phyloP scores from a whole-genome alignment of 2,797 vertebrate species.

The Spea hammondii region DNA sequence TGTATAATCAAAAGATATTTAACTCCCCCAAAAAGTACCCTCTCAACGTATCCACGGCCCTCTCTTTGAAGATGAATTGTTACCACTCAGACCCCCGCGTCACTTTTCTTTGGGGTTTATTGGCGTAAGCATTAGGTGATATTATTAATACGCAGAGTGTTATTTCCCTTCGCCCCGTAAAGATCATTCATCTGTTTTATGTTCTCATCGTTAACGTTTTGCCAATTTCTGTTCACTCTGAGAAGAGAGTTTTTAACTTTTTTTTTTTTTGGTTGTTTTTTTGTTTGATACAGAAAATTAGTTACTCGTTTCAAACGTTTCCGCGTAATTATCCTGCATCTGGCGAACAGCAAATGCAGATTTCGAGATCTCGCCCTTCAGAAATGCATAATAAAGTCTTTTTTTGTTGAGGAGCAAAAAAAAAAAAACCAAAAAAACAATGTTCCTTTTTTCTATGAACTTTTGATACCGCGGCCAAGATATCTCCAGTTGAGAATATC shows the following conservation, averaged over 20 bases:
- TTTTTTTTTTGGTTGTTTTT: slow-evolving; percentile 19
- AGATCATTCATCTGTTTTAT: background rate
- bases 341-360: slow-evolving; percentile 28
- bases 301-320: slow-evolving; percentile 38
- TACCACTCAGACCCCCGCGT: background rate
- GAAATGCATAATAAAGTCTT: slow-evolving; percentile 45
- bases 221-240: background rate
- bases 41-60: background rate
- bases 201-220: background rate
- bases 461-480: slow-evolving; percentile 46
- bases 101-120: background rate
- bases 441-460: slow-evolving; percentile 47
- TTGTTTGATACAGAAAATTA: slow-evolving; percentile 41
- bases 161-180: background rate
- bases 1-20: slow-evolving; percentile 1
- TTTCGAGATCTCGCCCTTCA: slow-evolving; percentile 34
- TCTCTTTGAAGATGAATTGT: background rate
- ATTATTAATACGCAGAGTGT: too few species aligned
- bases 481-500: slow-evolving; percentile 47
- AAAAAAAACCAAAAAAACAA: background rate
- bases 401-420: background rate
- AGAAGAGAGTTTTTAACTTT: background rate
- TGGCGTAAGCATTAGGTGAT: too few species aligned
- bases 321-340: slow-evolving; percentile 48
- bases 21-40: background rate